phyloP scores from a whole-genome alignment of 2,797 vertebrate genomes.

The Crenichthys baileyi region DNA sequence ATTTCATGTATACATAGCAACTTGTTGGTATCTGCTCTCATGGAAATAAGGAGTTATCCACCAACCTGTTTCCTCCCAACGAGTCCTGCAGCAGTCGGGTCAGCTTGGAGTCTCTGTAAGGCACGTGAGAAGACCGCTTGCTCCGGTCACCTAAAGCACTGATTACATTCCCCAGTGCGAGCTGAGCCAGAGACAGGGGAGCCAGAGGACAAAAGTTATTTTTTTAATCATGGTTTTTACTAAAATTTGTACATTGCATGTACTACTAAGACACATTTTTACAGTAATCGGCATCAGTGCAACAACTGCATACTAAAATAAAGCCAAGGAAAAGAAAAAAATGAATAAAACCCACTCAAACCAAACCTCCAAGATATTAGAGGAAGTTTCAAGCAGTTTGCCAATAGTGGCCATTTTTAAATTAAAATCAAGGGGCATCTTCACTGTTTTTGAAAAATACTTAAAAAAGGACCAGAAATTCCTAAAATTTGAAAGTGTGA shows the following conservation, averaged over 20 bases:
- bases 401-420: neutral
- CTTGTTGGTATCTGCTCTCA: neutral
- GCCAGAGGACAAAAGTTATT: neutral
- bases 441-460: too few relatives aligned
- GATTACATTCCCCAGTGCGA: conserved; percentile 97
- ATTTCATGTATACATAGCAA: neutral
- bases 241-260: neutral
- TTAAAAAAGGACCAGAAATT: neutral
- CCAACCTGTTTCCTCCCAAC: conserved; percentile 95
- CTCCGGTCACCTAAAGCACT: conserved; percentile 97
- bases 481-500: neutral
- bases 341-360: neutral
- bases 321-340: neutral
- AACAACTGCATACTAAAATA: neutral
- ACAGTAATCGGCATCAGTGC: neutral
- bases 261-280: neutral
- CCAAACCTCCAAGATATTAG: neutral
- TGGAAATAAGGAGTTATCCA: neutral
- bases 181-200: conserved; percentile 70
- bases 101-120: conserved; percentile 97
- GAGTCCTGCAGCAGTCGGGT: conserved; percentile 97
- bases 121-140: conserved; percentile 93
- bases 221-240: neutral
- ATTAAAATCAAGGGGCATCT: neutral
- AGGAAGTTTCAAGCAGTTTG: too few relatives aligned